Evolutionary conservation across 2,888 invertebrate genomes (phyloP).

Genomic region (Nymphalis polychloros): DNA sequence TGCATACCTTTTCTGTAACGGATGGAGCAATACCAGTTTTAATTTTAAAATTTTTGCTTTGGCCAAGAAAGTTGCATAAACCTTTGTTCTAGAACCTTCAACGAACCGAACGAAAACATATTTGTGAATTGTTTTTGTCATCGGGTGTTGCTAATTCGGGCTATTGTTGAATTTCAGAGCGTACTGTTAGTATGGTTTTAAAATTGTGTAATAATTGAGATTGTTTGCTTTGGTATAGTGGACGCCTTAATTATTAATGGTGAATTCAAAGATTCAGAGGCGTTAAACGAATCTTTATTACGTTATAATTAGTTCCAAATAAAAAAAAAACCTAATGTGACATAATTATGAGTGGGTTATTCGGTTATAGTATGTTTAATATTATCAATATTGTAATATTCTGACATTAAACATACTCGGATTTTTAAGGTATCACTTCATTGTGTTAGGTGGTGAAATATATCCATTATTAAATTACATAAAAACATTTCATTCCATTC

Average conservation of each 20-base stretch:
- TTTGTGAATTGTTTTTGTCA: conserved; percentile 19
- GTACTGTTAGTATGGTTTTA: conserved; percentile 4
- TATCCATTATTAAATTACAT: too few species aligned
- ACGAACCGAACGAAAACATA: conserved; percentile 1
- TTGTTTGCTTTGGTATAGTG: not conserved
- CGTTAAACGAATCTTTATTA: too few species aligned
- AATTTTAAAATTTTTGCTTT: not conserved
- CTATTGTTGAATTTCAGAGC: conserved; percentile 10
- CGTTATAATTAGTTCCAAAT: too few species aligned
- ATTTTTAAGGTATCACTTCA: too few species aligned
- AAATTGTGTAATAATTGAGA: not conserved
- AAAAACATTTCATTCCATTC: too few species aligned
- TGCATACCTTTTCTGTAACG: not conserved
- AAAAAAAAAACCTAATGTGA: too few species aligned
- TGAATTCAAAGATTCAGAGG: too few species aligned
- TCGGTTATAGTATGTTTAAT: too few species aligned
- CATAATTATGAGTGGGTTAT: too few species aligned
- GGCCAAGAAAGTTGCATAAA: not conserved
- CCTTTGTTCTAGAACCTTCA: not conserved
- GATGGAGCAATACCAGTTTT: not conserved
- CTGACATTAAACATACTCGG: too few species aligned
- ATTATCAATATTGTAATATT: too few species aligned
- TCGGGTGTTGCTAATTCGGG: conserved; percentile 10
- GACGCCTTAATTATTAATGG: not conserved
- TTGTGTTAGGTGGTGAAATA: too few species aligned